phyloP scores from a whole-genome alignment of 2,113 vertebrate species.

The Spilogale gracilis region DNA sequence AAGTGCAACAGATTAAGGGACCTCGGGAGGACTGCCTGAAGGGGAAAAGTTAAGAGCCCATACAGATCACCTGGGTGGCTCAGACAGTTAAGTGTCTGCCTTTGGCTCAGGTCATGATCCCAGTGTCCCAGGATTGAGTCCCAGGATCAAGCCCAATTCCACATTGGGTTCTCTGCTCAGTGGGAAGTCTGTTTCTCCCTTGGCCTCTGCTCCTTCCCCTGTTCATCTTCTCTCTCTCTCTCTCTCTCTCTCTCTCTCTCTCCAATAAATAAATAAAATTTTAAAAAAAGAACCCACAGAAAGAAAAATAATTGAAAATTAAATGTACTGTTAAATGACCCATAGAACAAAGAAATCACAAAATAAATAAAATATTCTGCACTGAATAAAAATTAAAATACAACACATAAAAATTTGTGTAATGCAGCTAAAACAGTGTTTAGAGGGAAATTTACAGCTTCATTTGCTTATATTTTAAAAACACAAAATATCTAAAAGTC shows the following conservation, averaged over 20 bases:
- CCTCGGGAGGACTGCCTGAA: not conserved
- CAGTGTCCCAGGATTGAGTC: too few species aligned
- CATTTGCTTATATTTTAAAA: slow-evolving; percentile 28
- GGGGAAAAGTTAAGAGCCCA: not conserved
- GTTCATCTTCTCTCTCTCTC: too few species aligned
- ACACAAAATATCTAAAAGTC: not conserved
- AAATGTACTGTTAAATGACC: not conserved
- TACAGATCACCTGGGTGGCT: too few species aligned
- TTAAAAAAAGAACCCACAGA: too few species aligned
- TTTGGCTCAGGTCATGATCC: too few species aligned
- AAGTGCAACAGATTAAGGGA: not conserved
- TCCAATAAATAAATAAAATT: too few species aligned
- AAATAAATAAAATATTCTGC: not conserved
- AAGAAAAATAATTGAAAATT: slow-evolving; percentile 10
- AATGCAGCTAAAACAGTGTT: not conserved
- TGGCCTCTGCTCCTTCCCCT: too few species aligned
- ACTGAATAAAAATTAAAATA: slow-evolving; percentile 24
- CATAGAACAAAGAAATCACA: not conserved
- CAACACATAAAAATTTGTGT: not conserved
- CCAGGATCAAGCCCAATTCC: too few species aligned
- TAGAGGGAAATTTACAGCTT: not conserved
- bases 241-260: too few species aligned
- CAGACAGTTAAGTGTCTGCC: too few species aligned
- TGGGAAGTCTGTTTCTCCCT: too few species aligned
- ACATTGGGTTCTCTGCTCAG: too few species aligned